Base-by-base conservation (phyloP, 2,888 invertebrate genomes). In the Dryococelus australis region DNA sequence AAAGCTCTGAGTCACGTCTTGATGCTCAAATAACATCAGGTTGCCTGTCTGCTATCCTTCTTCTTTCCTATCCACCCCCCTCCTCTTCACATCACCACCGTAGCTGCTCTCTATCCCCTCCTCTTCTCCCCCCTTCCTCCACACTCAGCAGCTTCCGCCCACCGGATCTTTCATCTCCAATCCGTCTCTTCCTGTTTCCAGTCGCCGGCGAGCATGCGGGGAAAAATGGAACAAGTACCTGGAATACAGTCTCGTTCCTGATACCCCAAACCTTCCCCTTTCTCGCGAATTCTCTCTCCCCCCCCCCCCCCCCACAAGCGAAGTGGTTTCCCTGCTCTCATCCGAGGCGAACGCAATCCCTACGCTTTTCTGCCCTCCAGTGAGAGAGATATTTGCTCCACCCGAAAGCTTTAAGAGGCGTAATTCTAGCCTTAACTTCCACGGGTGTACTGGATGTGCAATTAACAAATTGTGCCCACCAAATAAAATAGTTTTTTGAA, bases 101-200 rank as follows among this genome's bases (percentile, higher is more conserved):
- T 20, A 27, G 10, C 35, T 35, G 9, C 81, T 27, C 81, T 26
- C n/a, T n/a, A n/a, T 35, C 35, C 26, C 81, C 81, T 20, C n/a
- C n/a, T n/a, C n/a, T n/a, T n/a, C 27, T 27, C 28, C 35, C 81
- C 35, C n/a, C n/a, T n/a, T n/a, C n/a, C n/a, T n/a, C n/a, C n/a
- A n/a, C n/a, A n/a, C 81, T 81, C 81, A 26, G 16, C 65, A 24
- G 28, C 81, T 27, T 81, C 81, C 81, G 81, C 81, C 28, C 81
- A 81, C 81, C 81, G 81, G 81, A 81, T 27, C 81, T 35, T 81
- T 81, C 81, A 81, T 81, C 81, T 81, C 81, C 81, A 81, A 81
- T 81, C 81, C 81, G 81, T 81, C 81, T 27, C 81, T 81, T 81
- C 81, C 81, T 81, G 81, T 81, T 81, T 81, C 81, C 35, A 81